Percentiles rank a stretch among this genome's conserved stretches.
Conservation (phyloP, 2,888 invertebrate species). For the Tinea semifulvella region DNA sequence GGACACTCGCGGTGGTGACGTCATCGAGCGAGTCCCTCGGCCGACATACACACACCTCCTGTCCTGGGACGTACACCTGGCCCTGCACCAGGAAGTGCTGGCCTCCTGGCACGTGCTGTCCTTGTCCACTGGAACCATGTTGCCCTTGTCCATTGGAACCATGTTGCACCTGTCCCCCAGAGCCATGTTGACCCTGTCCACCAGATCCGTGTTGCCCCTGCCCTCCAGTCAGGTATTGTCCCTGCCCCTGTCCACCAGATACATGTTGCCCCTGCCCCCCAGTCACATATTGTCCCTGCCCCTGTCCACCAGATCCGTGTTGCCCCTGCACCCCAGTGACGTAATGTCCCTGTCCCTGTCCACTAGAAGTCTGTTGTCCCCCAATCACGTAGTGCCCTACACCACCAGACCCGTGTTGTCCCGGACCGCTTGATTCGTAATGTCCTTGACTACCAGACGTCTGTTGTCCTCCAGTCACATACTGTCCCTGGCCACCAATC, state of each 20-base stretch:
- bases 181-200: neutral
- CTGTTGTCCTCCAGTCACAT: neutral
- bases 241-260: neutral
- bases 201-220: neutral
- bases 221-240: neutral
- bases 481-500: neutral
- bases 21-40: slow-evolving; percentile 30
- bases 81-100: neutral
- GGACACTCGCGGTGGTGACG: neutral
- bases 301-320: neutral
- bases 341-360: neutral
- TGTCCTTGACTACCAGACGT: too few relatives aligned
- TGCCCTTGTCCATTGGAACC: neutral
- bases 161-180: neutral
- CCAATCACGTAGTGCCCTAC: neutral
- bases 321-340: neutral
- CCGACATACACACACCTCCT: slow-evolving; percentile 45
- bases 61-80: slow-evolving; percentile 18
- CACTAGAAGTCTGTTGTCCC: neutral
- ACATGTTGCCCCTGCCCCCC: neutral
- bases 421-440: neutral
- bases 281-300: neutral
- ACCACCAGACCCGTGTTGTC: neutral
- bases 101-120: neutral
- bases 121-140: neutral